Evolutionary conservation across 1,140 invertebrate species (phyloP).

Genomic region (Leptinotarsa undecemlineata): DNA sequence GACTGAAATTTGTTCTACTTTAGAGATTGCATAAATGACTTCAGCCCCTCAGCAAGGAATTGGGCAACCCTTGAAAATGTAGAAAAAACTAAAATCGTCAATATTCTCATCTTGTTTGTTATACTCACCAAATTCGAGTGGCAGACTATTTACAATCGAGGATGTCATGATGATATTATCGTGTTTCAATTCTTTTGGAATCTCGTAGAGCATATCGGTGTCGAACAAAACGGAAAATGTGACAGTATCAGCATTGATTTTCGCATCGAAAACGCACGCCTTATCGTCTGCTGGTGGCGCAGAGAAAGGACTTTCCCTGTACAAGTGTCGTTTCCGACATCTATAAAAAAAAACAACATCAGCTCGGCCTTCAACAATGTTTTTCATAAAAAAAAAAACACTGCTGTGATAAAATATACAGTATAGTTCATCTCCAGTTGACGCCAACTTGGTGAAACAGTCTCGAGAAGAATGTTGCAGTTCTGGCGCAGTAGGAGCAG

Average conservation of each 20-base stretch:
- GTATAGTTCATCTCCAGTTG: not conserved
- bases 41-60: not conserved
- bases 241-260: not conserved
- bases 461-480: not conserved
- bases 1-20: too few relatives aligned
- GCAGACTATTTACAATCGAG: not conserved
- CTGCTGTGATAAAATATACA: not conserved
- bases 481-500: too few relatives aligned
- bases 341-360: constrained; percentile 9
- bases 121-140: constrained; percentile 15
- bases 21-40: too few relatives aligned
- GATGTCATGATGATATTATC: constrained; percentile 11
- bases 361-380: not conserved
- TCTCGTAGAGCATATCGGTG: constrained; percentile 7
- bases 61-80: not conserved
- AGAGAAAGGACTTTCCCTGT: not conserved
- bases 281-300: not conserved
- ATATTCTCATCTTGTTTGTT: not conserved
- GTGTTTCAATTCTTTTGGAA: not conserved
- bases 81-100: not conserved
- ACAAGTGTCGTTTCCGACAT: constrained; percentile 11
- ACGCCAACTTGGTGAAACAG: not conserved
- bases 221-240: constrained; percentile 2
- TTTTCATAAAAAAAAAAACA: not conserved
- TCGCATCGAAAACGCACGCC: constrained; percentile 11